Conservation (phyloP, 2,113 vertebrate genomes). For the Lepus timidus region DNA sequence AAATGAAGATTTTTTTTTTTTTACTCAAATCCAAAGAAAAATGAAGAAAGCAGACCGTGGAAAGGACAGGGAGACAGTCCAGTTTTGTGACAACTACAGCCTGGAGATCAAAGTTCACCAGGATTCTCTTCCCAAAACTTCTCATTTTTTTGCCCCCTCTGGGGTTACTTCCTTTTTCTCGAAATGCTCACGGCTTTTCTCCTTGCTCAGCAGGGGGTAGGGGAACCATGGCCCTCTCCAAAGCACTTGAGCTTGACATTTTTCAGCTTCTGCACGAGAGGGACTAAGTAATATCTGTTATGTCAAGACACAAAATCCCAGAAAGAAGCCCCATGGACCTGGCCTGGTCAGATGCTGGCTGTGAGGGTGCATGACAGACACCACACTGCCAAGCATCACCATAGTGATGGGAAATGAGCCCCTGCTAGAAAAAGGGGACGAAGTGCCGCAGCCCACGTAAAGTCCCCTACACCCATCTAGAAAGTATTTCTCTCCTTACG, state of each 20-base stretch:
- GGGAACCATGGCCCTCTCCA: background rate
- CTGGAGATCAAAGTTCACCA: background rate
- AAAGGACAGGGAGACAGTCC: background rate
- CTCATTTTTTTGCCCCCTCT: background rate
- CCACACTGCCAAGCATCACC: rapidly evolving
- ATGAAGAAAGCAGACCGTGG: background rate
- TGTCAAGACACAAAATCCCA: background rate
- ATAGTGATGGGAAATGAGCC: rapidly evolving
- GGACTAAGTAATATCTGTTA: background rate
- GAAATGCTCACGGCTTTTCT: background rate
- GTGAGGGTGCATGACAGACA: background rate
- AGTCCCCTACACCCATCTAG: background rate
- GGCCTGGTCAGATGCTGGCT: background rate
- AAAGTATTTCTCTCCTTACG: background rate
- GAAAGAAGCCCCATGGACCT: background rate
- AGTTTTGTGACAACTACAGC: background rate
- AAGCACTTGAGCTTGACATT: background rate
- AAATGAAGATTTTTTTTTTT: background rate
- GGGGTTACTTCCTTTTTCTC: background rate
- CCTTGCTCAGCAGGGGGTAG: too few species aligned
- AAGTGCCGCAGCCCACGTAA: background rate
- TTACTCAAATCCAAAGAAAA: background rate
- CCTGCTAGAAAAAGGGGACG: background rate
- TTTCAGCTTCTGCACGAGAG: background rate
- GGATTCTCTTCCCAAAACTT: background rate